Percentiles rank a stretch among this genome's conserved stretches.
phyloP scores from a whole-genome alignment of 2,797 vertebrate species.

The Schizopygopsis malacanthus region DNA sequence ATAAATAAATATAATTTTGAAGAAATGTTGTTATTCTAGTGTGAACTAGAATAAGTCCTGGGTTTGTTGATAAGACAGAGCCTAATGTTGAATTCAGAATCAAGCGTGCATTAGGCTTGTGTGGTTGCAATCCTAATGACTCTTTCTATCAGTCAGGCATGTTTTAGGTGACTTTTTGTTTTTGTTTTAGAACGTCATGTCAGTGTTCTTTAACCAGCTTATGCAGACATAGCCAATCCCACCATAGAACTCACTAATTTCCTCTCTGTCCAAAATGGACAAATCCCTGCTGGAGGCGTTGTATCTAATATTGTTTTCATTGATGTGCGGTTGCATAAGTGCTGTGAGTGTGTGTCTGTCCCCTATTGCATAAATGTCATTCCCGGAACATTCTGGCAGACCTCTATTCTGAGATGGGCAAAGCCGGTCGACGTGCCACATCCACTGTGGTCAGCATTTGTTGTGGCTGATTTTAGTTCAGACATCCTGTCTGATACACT shows the following conservation, averaged over 20 bases:
- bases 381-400: constrained; percentile 39
- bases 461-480: constrained; percentile 47
- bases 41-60: not conserved
- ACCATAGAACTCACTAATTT: constrained; percentile 42
- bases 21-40: not conserved
- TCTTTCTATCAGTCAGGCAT: not conserved
- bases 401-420: constrained; percentile 39
- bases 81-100: not conserved
- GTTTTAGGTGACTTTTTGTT: constrained; percentile 11
- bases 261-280: constrained; percentile 34
- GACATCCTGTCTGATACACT: constrained; percentile 11
- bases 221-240: constrained; percentile 10
- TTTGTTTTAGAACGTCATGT: not conserved
- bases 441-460: constrained; percentile 45
- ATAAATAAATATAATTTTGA: not conserved
- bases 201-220: constrained; percentile 32
- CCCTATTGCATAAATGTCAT: constrained; percentile 56
- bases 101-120: constrained; percentile 5
- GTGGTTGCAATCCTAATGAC: constrained; percentile 7
- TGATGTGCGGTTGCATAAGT: constrained; percentile 53
- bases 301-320: constrained; percentile 54
- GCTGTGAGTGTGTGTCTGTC: constrained; percentile 35
- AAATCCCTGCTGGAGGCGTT: constrained; percentile 50
- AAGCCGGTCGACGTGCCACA: constrained; percentile 26
- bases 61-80: not conserved